Evolutionary conservation across 2,113 vertebrate genomes (phyloP), one percentile per base, ranked within the genome.

Genomic region (Poecile atricapillus): DNA sequence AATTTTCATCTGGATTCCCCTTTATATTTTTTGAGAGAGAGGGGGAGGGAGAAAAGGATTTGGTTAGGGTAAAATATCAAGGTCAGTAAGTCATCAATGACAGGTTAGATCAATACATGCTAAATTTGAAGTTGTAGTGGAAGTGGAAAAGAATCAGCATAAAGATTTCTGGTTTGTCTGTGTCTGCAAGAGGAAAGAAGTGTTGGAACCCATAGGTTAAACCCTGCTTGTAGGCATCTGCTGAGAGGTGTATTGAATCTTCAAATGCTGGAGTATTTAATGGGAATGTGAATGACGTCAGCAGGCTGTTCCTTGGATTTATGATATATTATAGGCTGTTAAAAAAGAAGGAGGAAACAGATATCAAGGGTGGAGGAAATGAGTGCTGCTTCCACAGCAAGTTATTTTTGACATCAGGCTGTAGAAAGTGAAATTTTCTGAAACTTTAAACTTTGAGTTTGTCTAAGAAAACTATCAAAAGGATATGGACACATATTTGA

Each of bases 251-350:
- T 35, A 80, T 39, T 63, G 80, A 60, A 50, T 94, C 95, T 88
- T 77, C 83, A 75, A 96, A 68, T 87, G 68, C 43, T 65, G 33
- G 53, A 58, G 53, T 81, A 28, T 87, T 97, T 96, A 95, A 96
- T 96, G 56, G 90, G 74, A 75, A 83, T 50, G 31, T 43, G 41
- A 89, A 75, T 75, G 70, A 80, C 56, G 31, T 67, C 50, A 47
- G 46, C 84, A 74, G 24, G 22, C 12, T 93, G 19, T 60, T 94
- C 44, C 58, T 76, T 67, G 75, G 46, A 46, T 80, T 56, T 14
- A 9, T 60, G 46, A 39, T 63, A 14, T 47, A 43, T 31, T 91
- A 67, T 47, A 64, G 75, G 31, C 80, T 87, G 64, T 73, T 95
- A 63, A 95, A 87, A 91, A 93, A 92, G 67, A 84, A 84, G 83